Conservation (phyloP, 2,888 invertebrate genomes). For the Rapana venosa region DNA sequence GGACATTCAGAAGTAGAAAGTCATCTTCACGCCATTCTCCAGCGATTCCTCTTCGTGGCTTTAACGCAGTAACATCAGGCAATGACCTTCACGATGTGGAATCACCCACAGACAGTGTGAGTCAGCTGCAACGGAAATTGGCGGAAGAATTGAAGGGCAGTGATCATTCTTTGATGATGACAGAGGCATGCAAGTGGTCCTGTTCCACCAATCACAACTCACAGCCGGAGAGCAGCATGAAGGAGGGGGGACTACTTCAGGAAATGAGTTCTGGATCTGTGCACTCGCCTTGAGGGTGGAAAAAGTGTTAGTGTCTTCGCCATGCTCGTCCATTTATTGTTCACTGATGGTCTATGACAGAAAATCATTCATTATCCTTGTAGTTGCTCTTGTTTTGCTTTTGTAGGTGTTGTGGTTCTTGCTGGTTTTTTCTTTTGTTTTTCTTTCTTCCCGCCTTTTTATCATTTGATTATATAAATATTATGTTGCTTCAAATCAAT, state of each 20-base stretch:
- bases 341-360: background rate
- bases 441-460: background rate
- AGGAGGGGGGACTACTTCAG: background rate
- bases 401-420: background rate
- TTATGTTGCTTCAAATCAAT: background rate
- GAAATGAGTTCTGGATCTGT: background rate
- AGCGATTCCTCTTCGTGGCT: background rate
- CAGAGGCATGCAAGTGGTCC: background rate
- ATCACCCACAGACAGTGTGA: conserved; percentile 25
- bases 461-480: background rate
- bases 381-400: background rate
- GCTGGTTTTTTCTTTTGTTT: background rate
- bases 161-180: background rate
- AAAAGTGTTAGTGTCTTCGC: background rate
- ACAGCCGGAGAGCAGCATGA: background rate
- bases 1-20: conserved; percentile 34
- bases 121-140: conserved; percentile 15
- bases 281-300: background rate
- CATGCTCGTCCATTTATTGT: background rate
- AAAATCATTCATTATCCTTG: background rate
- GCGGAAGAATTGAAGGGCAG: background rate
- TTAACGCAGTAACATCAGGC: background rate
- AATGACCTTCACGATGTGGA: background rate
- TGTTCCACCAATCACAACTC: background rate
- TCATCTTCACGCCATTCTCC: background rate